Base-by-base conservation (phyloP, 1,140 invertebrate genomes). In the Bombyx mori region DNA sequence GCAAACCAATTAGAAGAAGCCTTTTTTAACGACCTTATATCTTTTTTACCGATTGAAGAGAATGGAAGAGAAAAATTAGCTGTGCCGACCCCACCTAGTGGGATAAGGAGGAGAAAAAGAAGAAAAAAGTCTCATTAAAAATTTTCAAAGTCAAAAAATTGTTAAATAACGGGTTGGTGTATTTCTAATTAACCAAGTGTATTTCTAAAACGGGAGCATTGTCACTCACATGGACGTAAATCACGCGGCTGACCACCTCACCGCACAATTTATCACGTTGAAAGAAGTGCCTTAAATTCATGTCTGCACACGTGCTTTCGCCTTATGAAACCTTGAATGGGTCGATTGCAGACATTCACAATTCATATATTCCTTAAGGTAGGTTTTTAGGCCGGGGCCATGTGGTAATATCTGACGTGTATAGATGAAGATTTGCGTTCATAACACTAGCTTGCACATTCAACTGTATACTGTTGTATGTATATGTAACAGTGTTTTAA, bases 331-430 rank as follows among this genome's bases (percentile, higher is more conserved):
- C 74, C 76, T 74, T 74, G 69, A 56, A 45, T 55, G 59, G 55
- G 51, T 54, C 65, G 51, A 44, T 54, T 64, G 58, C 58, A 56
- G 35, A 56, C 56, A 65, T 60, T 70, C 54, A 52, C 50, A 43
- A 80, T 78, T 76, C 69, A 81, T 79, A 56, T 77, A 79, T 81
- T 76, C 78, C 63, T 45, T 42, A 60, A 45, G 47, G 49, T 75
- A 58, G 66, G 68, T 76, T 77, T 74, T 68, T 66, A 77, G 73
- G 71, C 52, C 75, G 66, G 61, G 62, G 66, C 59, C 60, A 54
- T 35, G 61, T 63, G 47, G 54, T 62, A 44, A 62, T 51, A 53
- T 52, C 55, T 72, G 63, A 72, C 61, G 66, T 53, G 54, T 58
- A 52, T 58, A 57, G 50, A 69, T 65, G 69, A 56, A 63, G 63